These are phyloP conservation scores for Phylloscopus trochilus DNA, from an alignment of 2,113 vertebrate genomes.

Conservation along the genomic window DNA sequence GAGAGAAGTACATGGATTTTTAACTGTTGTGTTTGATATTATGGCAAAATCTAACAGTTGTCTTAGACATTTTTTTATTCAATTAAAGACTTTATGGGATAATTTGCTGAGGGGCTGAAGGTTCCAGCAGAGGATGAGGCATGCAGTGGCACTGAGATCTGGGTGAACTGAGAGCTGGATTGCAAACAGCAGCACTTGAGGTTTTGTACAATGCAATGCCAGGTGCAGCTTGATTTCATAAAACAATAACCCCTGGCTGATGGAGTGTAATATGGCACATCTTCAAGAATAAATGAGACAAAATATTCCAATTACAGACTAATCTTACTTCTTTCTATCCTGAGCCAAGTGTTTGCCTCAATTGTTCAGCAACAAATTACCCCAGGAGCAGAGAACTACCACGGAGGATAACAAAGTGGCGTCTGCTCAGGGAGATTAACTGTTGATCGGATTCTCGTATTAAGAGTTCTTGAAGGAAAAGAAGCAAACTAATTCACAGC, in stretches of 20 bases:
- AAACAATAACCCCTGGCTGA: slow-evolving; percentile 71
- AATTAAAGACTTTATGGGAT: neutral
- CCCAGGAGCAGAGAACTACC: slow-evolving; percentile 27
- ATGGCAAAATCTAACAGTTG: neutral
- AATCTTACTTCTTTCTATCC: slow-evolving; percentile 57
- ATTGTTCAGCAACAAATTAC: slow-evolving; percentile 69
- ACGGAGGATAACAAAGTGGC: neutral
- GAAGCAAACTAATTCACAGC: slow-evolving; percentile 42
- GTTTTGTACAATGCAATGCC: slow-evolving; percentile 2
- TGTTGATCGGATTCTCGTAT: neutral
- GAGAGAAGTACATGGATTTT: neutral
- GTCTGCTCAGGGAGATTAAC: slow-evolving; percentile 32
- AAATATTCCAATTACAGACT: slow-evolving; percentile 75
- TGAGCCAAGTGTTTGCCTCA: slow-evolving; percentile 69
- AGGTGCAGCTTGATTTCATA: slow-evolving; percentile 66
- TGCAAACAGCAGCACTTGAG: slow-evolving; percentile 4
- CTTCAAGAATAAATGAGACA: slow-evolving; percentile 79
- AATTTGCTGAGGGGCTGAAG: neutral
- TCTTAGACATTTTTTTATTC: neutral
- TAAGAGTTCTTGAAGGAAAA: slow-evolving; percentile 4
- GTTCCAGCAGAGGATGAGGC: neutral
- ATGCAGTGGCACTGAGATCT: neutral
- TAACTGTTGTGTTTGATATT: neutral
- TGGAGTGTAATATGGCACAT: slow-evolving; percentile 72
- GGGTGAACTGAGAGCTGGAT: neutral